phyloP scores from a whole-genome alignment of 2,113 vertebrate genomes.

The Candoia aspera region DNA sequence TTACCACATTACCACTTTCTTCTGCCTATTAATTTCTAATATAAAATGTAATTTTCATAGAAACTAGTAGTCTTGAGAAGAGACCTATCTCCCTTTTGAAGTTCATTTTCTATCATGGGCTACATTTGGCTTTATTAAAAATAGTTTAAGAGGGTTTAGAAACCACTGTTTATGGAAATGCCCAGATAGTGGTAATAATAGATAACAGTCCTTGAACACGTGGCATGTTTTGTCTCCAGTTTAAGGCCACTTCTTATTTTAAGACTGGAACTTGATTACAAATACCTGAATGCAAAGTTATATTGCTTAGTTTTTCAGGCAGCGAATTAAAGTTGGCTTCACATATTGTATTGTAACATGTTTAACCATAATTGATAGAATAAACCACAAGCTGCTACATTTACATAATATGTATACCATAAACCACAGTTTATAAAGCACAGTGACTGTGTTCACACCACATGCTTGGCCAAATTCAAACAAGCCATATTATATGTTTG shows the following conservation, averaged over 20 bases:
- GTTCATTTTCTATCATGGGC: slow-evolving; percentile 42
- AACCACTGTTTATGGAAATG: background rate
- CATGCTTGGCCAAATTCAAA: background rate
- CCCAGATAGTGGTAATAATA: background rate
- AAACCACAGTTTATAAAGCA: background rate
- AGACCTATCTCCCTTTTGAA: slow-evolving; percentile 32
- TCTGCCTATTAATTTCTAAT: slow-evolving; percentile 45
- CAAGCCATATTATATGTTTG: background rate
- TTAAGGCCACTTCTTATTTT: background rate
- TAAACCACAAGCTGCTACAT: background rate
- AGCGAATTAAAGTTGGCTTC: background rate
- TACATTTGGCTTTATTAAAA: slow-evolving; percentile 47
- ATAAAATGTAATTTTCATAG: slow-evolving; percentile 51
- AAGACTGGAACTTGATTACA: background rate
- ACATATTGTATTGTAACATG: background rate
- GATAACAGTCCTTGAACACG: background rate
- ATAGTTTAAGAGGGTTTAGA: slow-evolving; percentile 10
- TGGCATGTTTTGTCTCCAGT: background rate
- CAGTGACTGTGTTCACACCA: background rate
- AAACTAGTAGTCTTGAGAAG: slow-evolving; percentile 8
- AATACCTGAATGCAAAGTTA: background rate
- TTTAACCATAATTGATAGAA: background rate
- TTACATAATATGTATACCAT: background rate
- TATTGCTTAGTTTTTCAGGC: background rate
- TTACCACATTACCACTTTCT: slow-evolving; percentile 47